Conservation (phyloP, 1,140 invertebrate genomes). For the Nasonia vitripennis region DNA sequence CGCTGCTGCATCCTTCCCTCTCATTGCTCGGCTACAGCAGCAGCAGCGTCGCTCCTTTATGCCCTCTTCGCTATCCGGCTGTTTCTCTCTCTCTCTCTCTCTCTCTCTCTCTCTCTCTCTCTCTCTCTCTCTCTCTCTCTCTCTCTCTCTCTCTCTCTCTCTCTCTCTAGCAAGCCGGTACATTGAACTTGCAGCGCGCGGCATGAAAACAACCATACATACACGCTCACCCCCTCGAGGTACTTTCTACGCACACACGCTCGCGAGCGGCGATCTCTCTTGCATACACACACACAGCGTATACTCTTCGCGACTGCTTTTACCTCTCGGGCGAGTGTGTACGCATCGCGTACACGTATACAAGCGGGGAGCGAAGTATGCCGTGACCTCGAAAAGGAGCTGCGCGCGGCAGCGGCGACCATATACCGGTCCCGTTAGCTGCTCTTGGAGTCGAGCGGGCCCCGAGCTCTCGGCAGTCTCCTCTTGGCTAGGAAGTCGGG, state of each 20-base stretch:
- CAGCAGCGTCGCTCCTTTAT: background rate
- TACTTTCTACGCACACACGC: background rate
- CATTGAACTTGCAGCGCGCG: constrained; percentile 5
- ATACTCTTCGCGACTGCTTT: background rate
- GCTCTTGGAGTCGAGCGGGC: constrained; percentile 53
- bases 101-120: background rate
- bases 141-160: background rate
- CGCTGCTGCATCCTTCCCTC: background rate
- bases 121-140: too few relatives aligned
- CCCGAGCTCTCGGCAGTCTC: constrained; percentile 64
- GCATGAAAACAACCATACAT: background rate
- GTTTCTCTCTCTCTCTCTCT: background rate
- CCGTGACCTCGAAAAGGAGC: constrained; percentile 69
- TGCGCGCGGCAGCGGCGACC: background rate
- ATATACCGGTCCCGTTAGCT: constrained; percentile 68
- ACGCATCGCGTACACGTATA: background rate
- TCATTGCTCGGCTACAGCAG: too few relatives aligned
- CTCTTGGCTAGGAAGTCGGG: constrained; percentile 71
- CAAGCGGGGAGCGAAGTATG: constrained; percentile 62
- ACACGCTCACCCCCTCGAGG: background rate
- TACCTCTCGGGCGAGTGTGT: background rate
- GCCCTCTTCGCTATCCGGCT: background rate
- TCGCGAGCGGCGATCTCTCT: background rate
- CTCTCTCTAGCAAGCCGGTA: background rate
- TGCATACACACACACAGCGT: background rate